Conservation (phyloP, 1,140 invertebrate species). For the Bombus confusus region DNA sequence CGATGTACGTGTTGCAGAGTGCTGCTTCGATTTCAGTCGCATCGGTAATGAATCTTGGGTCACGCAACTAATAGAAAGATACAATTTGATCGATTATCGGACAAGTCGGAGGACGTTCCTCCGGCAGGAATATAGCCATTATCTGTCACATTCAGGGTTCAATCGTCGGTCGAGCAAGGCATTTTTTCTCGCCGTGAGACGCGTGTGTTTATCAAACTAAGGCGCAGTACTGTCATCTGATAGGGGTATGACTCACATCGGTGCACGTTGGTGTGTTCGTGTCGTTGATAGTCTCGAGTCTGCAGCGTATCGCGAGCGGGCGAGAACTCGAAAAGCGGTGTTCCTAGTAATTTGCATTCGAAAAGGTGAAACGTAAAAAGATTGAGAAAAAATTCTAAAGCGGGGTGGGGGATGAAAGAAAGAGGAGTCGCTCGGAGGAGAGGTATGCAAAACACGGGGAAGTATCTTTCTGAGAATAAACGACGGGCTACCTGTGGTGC, state of each 20-base stretch:
- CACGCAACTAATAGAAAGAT: neutral
- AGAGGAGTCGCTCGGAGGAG: conserved; percentile 32
- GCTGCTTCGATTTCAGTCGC: neutral
- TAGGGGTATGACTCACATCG: conserved; percentile 32
- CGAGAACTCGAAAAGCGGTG: conserved; percentile 30
- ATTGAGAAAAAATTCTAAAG: neutral
- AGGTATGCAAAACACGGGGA: conserved; percentile 62
- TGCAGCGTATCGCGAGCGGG: neutral
- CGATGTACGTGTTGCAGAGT: neutral
- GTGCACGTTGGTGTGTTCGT: no score
- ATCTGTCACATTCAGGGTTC: conserved; percentile 22
- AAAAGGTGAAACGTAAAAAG: conserved; percentile 47
- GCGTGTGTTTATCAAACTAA: conserved; percentile 47
- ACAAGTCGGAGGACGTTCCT: neutral
- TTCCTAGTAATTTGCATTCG: conserved; percentile 38
- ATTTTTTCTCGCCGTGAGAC: conserved; percentile 19
- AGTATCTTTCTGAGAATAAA: conserved; percentile 65
- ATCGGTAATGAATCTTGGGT: neutral
- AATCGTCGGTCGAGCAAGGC: conserved; percentile 16
- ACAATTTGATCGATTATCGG: conserved; percentile 27
- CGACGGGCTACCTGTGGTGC: conserved; percentile 42
- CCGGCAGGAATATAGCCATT: conserved; percentile 12
- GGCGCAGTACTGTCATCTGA: conserved; percentile 46
- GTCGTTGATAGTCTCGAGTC: neutral
- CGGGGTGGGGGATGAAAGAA: neutral